Conservation (phyloP, 2,888 invertebrate genomes). For the Athetis lepigone region DNA sequence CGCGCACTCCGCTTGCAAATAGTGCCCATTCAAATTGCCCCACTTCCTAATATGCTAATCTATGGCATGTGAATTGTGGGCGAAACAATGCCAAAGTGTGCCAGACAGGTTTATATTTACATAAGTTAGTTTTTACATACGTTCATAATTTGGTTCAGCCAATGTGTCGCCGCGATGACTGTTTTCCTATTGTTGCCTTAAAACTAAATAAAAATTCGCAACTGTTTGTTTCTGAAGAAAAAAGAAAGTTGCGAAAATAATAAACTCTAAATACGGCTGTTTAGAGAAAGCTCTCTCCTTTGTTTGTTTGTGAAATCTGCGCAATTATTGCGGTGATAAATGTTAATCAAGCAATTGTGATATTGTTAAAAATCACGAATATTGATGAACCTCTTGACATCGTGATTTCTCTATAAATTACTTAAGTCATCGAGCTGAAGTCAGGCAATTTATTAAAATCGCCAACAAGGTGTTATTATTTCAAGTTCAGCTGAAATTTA, state of each 20-base stretch:
- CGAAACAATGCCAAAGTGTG: slow-evolving; percentile 83
- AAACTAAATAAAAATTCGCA: slow-evolving; percentile 67
- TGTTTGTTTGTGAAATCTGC: slow-evolving; percentile 56
- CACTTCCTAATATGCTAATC: slow-evolving; percentile 88
- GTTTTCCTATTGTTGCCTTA: slow-evolving; percentile 61
- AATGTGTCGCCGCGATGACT: slow-evolving; percentile 63
- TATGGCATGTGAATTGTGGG: slow-evolving; percentile 81
- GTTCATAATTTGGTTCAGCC: slow-evolving; percentile 73
- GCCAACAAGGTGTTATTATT: slow-evolving; percentile 26
- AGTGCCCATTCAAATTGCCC: slow-evolving; percentile 80
- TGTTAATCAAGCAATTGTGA: slow-evolving; percentile 55
- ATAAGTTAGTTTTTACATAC: slow-evolving; percentile 64
- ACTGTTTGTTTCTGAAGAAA: slow-evolving; percentile 58
- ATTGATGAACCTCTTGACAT: slow-evolving; percentile 46
- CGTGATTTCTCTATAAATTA: slow-evolving; percentile 44
- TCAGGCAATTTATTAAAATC: background rate
- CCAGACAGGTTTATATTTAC: slow-evolving; percentile 78
- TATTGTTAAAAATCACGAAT: slow-evolving; percentile 50
- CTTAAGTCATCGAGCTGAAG: slow-evolving; percentile 27
- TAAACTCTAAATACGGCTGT: slow-evolving; percentile 62
- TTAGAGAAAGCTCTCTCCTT: slow-evolving; percentile 61
- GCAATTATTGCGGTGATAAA: slow-evolving; percentile 52
- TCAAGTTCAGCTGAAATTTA: slow-evolving; percentile 40
- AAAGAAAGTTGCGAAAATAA: slow-evolving; percentile 67
- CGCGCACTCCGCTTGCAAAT: slow-evolving; percentile 59